Base-by-base conservation (phyloP, 2,797 vertebrate genomes). In the Cynopterus sphinx region DNA sequence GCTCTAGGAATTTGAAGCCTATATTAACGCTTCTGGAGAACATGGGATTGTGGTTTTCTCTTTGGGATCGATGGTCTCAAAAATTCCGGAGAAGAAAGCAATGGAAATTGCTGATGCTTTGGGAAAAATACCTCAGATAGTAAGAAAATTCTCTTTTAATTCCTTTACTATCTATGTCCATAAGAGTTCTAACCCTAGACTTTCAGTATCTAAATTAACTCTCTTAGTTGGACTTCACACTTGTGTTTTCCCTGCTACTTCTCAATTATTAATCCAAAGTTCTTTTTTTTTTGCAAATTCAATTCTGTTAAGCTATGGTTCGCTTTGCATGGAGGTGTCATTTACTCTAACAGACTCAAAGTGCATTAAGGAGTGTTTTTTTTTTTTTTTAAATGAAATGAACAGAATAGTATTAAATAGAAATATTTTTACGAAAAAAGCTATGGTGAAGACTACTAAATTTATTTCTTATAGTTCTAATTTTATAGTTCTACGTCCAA, bases 31-130 rank as follows among this genome's bases (percentile, higher is more conserved):
- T n/a, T 99, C 99, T 5, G 99, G 99, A 88, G 98, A 99, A 28
- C 99, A 99, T 0, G 99, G 99, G 8, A 98, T 99, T 33, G 97
- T 99, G 36, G 99, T 99, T 84, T 99, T 99, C 98, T 99, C 99
- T 0, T 97, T 99, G 97, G 99, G 99, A 13, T 99, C 99, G 19
- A 98, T 99, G 98, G 94, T 99, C 78, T 98, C 99, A 0, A 98
- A 99, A 19, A 98, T 99, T 92, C 99, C 99, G 0, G 97, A 98
- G 85, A 98, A 99, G 79, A 99, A 97, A 90, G 99, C 99, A 1
- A 97, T 65, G 33, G 97, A 98, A 84, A 99, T 99, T 1, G 98
- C 99, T 0, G 98, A 99, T 1, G 99, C 99, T n/a, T 99, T 99
- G 97, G 98, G 98, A 79, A 98, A 98, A 93, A 99, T 99, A 94